Evolutionary conservation across 2,113 vertebrate species (phyloP).

Genomic region (Nesogale talazaci): DNA sequence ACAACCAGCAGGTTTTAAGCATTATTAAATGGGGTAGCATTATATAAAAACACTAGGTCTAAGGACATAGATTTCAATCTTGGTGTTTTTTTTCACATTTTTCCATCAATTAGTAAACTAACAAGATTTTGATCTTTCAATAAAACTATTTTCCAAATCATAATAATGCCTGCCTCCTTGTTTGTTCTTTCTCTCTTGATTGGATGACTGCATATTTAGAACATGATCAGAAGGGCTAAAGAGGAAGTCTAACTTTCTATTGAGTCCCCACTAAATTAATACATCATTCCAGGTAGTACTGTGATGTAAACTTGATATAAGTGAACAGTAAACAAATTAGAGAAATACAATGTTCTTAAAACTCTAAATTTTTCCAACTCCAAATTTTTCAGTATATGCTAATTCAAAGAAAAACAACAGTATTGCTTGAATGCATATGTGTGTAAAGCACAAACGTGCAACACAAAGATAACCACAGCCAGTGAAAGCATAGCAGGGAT

Average conservation of each 20-base stretch:
- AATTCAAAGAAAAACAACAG: background rate
- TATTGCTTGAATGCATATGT: background rate
- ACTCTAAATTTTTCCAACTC: background rate
- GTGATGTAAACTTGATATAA: background rate
- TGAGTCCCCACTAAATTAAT: background rate
- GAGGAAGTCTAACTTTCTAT: background rate
- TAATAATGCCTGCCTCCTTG: background rate
- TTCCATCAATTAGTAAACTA: background rate
- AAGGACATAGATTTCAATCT: background rate
- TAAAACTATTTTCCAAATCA: background rate
- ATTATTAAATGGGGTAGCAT: background rate
- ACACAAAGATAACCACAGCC: background rate
- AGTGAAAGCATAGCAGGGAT: background rate
- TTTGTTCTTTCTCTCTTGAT: background rate
- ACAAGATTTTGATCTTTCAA: background rate
- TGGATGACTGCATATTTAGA: background rate
- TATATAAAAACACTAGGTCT: background rate
- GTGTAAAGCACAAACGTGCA: background rate
- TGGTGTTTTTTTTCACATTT: background rate
- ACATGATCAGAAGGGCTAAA: background rate
- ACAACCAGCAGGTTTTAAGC: background rate
- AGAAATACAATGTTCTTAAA: conserved; percentile 17
- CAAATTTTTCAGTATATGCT: background rate
- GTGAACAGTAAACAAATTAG: background rate
- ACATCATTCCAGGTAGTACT: background rate